These are phyloP conservation scores for Aselliscus stoliczkanus DNA, from an alignment of 2,797 vertebrate genomes.

Conservation along the genomic window DNA sequence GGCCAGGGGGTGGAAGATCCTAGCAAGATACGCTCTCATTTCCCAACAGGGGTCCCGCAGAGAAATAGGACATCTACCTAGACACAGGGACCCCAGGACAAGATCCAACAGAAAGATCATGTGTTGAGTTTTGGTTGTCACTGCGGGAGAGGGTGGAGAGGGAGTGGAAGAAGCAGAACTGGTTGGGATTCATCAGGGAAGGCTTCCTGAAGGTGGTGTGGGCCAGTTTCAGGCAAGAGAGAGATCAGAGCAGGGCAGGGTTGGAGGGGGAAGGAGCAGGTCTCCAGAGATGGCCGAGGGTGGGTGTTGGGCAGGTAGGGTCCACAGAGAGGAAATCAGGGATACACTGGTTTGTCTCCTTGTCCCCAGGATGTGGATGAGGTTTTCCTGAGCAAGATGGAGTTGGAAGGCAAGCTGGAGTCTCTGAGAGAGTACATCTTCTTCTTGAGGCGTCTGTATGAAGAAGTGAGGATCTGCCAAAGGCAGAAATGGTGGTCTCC, in stretches of 20 bases:
- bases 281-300: background rate
- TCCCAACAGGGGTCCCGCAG: background rate
- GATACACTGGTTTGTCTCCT: background rate
- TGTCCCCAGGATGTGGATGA: conserved; percentile 86
- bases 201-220: background rate
- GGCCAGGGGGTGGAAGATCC: background rate
- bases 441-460: conserved; percentile 88
- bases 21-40: rapidly evolving
- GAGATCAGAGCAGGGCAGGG: background rate
- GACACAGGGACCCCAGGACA: background rate
- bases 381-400: conserved; percentile 90
- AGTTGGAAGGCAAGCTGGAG: conserved; percentile 86
- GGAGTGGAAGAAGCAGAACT: background rate
- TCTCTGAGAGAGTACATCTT: conserved; percentile 87
- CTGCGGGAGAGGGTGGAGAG: background rate
- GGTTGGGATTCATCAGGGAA: background rate
- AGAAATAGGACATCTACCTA: background rate
- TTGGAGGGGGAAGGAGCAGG: background rate
- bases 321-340: background rate
- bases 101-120: background rate
- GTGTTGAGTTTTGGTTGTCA: background rate
- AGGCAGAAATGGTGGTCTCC: background rate
- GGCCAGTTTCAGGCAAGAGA: conserved; percentile 2
- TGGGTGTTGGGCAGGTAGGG: background rate
- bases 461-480: conserved; percentile 80